A percentile compares a stretch with the other conserved stretches of the same genome.
These are phyloP conservation scores for Argyresthia albistria DNA, from an alignment of 2,888 invertebrate species.

Conservation along the genomic window DNA sequence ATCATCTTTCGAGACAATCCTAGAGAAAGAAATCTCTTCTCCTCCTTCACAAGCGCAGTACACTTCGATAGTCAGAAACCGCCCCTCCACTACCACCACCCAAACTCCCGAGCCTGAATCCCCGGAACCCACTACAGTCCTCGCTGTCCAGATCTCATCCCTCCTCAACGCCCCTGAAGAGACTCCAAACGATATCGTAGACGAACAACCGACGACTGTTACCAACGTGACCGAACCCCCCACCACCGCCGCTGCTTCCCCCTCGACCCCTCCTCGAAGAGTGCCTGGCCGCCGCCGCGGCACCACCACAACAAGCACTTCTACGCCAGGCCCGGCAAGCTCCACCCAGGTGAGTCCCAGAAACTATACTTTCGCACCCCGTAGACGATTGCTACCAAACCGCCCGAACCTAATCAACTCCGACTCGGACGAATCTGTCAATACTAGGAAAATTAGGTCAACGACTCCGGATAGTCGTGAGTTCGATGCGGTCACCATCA, in stretches of 20 bases:
- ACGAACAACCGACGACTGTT: constrained; percentile 19
- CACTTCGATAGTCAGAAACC: constrained; percentile 44
- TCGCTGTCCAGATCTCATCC: constrained; percentile 60
- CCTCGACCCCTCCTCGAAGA: constrained; percentile 36
- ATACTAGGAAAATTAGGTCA: constrained; percentile 53
- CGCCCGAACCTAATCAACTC: constrained; percentile 53
- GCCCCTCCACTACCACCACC: constrained; percentile 33
- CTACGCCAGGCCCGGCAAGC: constrained; percentile 30
- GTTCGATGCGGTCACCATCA: constrained; percentile 23
- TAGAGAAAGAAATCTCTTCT: constrained; percentile 57
- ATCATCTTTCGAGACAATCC: constrained; percentile 40
- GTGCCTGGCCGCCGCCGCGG: constrained; percentile 33
- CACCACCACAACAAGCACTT: constrained; percentile 26
- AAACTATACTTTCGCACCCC: constrained; percentile 60
- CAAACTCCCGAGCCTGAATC: constrained; percentile 22
- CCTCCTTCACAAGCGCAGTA: constrained; percentile 47
- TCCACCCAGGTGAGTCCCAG: constrained; percentile 71
- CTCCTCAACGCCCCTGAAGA: constrained; percentile 33
- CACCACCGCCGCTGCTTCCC: constrained; percentile 19
- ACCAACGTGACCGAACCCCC: constrained; percentile 22
- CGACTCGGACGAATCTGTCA: constrained; percentile 37
- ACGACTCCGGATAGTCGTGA: constrained; percentile 64
- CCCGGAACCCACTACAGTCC: constrained; percentile 54
- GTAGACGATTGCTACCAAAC: constrained; percentile 40
- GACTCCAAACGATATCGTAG: constrained; percentile 22